Percentiles rank a stretch among this genome's conserved stretches.
These are phyloP conservation scores for Entomyzon cyanotis DNA, from an alignment of 2,113 vertebrate genomes.

Conservation along the genomic window DNA sequence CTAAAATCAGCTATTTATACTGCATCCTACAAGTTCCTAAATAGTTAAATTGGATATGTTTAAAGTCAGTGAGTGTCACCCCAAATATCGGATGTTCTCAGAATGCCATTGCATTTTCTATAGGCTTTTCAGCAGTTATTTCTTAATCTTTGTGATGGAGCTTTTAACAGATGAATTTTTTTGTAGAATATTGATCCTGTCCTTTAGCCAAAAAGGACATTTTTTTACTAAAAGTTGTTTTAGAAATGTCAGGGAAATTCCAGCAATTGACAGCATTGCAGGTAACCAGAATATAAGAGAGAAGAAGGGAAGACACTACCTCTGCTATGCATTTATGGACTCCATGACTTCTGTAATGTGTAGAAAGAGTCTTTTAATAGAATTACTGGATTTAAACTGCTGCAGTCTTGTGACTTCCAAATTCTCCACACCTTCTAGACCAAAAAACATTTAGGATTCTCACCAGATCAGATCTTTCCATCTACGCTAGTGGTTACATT, in stretches of 20 bases:
- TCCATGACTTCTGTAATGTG: neutral
- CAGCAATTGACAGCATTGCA: neutral
- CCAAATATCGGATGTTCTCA: neutral
- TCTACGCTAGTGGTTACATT: neutral
- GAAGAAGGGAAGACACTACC: neutral
- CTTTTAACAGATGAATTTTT: neutral
- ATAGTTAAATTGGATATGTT: neutral
- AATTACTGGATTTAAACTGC: neutral
- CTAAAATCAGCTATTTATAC: neutral
- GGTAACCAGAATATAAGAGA: neutral
- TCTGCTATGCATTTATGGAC: neutral
- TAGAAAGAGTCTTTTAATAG: neutral
- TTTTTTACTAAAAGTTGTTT: neutral
- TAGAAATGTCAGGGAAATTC: neutral
- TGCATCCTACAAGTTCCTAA: neutral
- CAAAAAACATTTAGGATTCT: neutral
- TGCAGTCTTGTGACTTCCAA: neutral
- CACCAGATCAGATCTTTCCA: neutral
- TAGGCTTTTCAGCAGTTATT: neutral
- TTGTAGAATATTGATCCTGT: neutral
- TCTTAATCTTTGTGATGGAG: neutral
- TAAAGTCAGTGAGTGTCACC: neutral
- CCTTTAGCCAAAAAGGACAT: neutral
- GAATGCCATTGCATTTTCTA: neutral
- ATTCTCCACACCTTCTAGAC: neutral